Evolutionary conservation across 2,797 vertebrate species (phyloP), one percentile per base, ranked within the genome.

Genomic region (Neosalanx taihuensis): DNA sequence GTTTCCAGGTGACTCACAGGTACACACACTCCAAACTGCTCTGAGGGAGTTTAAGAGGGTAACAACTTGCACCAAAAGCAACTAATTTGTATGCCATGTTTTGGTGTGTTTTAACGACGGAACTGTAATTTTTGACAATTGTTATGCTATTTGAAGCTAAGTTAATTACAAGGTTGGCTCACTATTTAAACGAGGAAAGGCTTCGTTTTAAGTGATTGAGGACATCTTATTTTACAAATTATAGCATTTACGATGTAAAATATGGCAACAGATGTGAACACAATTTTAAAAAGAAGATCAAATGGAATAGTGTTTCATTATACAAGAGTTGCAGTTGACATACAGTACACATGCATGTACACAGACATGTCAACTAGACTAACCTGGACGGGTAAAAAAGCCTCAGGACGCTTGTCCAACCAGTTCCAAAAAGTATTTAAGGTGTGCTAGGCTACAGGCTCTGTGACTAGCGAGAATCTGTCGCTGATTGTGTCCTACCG

Each of bases 401-500:
- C 31, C 12, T n/a, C 18, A 53, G 2, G 6, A 35, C 18, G 33
- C 62, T 64, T 20, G 62, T 20, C 35, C 62, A 35, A 64, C 62
- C 18, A 41, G 33, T 64, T 64, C 6, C 7, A 35, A 37, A 53
- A 53, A 53, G 51, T 53, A n/a, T n/a, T 17, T 53, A 53, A 53
- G 51, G 51, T 53, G 51, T 17, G 18, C 15, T 64, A 6, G 33
- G 9, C 33, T 1, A 33, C 33, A n/a, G 17, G 18, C 35, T 5
- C 31, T 35, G 62, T 41, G 35, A n/a, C 13, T 33, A 79, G 78
- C 71, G 80, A 30, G 30, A 83, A 81, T 53, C 7, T 18, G 51
- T 53, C 82, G 76, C 76, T 69, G 79, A 78, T 74, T 66, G 69
- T 75, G 75, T 86, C 83, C 83, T n/a, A 84, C 53, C 37, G 76